phyloP scores from a whole-genome alignment of 2,113 vertebrate genomes.

The Mobula birostris region DNA sequence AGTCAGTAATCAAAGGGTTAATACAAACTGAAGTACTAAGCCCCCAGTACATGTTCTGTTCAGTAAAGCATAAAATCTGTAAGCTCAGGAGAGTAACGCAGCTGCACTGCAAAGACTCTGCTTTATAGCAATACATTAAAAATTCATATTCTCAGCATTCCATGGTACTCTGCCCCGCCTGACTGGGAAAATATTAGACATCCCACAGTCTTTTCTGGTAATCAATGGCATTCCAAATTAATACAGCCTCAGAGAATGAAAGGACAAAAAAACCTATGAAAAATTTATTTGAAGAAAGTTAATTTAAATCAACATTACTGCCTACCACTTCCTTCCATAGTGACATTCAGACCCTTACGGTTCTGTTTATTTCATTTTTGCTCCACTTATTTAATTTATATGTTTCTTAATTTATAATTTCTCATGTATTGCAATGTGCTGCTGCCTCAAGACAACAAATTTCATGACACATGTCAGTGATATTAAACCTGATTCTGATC shows the following conservation, averaged over 20 bases:
- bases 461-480: too few relatives aligned
- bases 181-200: conserved; percentile 63
- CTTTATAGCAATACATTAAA: conserved; percentile 86
- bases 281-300: conserved; percentile 54
- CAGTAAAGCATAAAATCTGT: conserved; percentile 69
- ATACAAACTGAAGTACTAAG: conserved; percentile 52
- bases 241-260: conserved; percentile 60
- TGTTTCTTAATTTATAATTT: too few relatives aligned
- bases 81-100: conserved; percentile 63
- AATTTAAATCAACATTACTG: not conserved
- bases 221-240: conserved; percentile 71
- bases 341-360: not conserved
- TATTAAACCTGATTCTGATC: too few relatives aligned
- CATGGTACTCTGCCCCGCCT: conserved; percentile 62
- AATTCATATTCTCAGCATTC: conserved; percentile 80
- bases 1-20: conserved; percentile 55
- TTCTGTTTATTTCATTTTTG: too few relatives aligned
- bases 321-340: not conserved
- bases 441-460: too few relatives aligned
- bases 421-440: too few relatives aligned
- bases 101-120: conserved; percentile 61
- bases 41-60: conserved; percentile 60
- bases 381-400: too few relatives aligned
- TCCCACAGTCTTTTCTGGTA: conserved; percentile 64
- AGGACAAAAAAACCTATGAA: conserved; percentile 65